These are phyloP conservation scores for Plumapathes pennacea DNA, from an alignment of 92 coral and sea anemone genomes.

Conservation along the genomic window DNA sequence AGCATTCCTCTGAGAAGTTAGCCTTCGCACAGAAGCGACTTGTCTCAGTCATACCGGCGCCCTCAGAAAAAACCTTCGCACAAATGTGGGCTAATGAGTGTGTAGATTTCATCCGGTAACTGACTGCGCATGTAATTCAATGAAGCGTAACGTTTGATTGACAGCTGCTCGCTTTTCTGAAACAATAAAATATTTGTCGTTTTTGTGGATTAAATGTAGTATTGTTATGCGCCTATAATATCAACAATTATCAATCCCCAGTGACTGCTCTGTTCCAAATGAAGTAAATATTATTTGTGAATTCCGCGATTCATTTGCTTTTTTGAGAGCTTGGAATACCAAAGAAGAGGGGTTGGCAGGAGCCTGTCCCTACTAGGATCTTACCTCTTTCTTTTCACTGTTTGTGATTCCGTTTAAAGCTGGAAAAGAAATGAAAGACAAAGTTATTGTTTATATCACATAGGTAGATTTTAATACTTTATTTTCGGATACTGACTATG, in stretches of 20 bases:
- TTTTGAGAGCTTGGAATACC: too few relatives aligned
- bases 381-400: too few relatives aligned
- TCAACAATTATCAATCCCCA: slow-evolving; percentile 44
- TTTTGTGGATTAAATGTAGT: slow-evolving; percentile 37
- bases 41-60: too few relatives aligned
- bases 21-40: too few relatives aligned
- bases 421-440: too few relatives aligned
- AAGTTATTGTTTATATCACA: too few relatives aligned
- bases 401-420: too few relatives aligned
- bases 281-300: slow-evolving; percentile 39
- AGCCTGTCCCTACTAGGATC: too few relatives aligned
- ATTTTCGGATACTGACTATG: too few relatives aligned
- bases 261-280: slow-evolving; percentile 45
- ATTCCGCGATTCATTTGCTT: background rate
- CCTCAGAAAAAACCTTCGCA: slow-evolving; percentile 4
- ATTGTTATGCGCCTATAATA: slow-evolving; percentile 26
- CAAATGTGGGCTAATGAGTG: background rate
- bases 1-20: too few relatives aligned
- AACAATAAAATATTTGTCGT: slow-evolving; percentile 65
- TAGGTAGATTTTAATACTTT: too few relatives aligned
- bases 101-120: background rate
- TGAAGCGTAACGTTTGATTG: slow-evolving; percentile 2
- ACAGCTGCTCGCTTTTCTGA: slow-evolving; percentile 13
- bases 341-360: too few relatives aligned
- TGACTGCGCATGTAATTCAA: background rate